Conservation (phyloP, 2,797 vertebrate species). For the Phaenicophaeus curvirostris region DNA sequence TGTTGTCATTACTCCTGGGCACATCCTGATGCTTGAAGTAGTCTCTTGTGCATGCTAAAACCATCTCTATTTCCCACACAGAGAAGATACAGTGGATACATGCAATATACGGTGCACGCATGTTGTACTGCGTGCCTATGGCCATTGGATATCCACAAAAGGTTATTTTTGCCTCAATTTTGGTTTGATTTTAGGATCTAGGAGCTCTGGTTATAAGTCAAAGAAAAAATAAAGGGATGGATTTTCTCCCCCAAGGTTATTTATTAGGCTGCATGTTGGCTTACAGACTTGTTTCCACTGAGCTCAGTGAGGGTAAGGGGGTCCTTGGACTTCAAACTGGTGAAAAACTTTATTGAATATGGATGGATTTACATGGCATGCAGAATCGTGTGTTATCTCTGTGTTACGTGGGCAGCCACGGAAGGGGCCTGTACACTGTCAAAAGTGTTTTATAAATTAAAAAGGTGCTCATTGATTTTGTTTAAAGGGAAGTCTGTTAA, state of each 20-base stretch:
- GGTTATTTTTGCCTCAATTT: not conserved
- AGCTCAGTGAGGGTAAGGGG: not conserved
- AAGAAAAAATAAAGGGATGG: not conserved
- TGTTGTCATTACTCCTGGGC: not conserved
- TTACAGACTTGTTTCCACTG: not conserved
- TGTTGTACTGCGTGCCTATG: not conserved
- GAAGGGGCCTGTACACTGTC: not conserved
- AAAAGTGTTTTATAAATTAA: not conserved
- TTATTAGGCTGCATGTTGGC: not conserved
- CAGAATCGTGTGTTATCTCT: not conserved
- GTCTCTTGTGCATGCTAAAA: not conserved
- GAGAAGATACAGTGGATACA: not conserved
- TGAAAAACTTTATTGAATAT: not conserved
- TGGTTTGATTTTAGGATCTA: not conserved
- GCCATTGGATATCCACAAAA: not conserved
- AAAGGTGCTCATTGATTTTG: not conserved
- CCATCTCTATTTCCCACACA: not conserved
- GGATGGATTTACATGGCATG: not conserved
- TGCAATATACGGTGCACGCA: rapidly evolving
- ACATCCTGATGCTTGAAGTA: not conserved
- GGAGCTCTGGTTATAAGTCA: not conserved
- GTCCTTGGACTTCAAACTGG: not conserved
- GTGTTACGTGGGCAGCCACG: not conserved
- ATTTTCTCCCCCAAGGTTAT: not conserved
- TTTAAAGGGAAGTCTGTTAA: not conserved